phyloP scores from a whole-genome alignment of 2,113 vertebrate species.

The Platysternon megacephalum region DNA sequence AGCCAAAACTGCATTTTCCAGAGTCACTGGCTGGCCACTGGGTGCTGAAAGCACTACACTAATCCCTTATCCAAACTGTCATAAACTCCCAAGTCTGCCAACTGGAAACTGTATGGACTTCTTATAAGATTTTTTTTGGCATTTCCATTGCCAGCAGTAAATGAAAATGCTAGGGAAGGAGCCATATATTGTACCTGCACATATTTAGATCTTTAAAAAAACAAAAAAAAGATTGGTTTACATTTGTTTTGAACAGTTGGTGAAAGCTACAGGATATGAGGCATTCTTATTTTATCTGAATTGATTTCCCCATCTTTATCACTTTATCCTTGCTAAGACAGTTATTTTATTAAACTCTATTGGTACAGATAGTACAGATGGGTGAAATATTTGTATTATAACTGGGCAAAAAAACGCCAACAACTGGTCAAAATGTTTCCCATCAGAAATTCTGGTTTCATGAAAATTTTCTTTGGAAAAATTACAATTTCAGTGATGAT shows the following conservation, averaged over 20 bases:
- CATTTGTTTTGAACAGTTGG: background rate
- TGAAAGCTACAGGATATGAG: background rate
- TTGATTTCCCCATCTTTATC: background rate
- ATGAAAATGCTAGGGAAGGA: background rate
- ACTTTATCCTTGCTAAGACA: background rate
- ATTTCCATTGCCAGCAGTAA: background rate
- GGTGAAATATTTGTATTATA: background rate
- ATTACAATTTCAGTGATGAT: background rate
- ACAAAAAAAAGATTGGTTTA: background rate
- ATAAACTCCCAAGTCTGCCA: background rate
- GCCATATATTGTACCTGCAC: background rate
- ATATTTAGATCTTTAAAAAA: background rate
- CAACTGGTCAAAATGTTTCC: background rate
- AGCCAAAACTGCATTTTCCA: background rate
- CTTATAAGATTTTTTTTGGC: background rate
- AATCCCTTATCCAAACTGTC: background rate
- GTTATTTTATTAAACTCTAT: background rate
- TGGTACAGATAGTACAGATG: background rate
- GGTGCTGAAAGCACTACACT: background rate
- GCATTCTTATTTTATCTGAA: background rate
- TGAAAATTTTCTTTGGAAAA: background rate
- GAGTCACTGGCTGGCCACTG: background rate
- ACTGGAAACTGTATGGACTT: background rate
- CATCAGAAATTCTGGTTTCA: background rate
- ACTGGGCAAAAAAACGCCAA: background rate